Evolutionary conservation across 2,888 invertebrate genomes (phyloP).

Genomic region (Lasioglossum pauxillum): DNA sequence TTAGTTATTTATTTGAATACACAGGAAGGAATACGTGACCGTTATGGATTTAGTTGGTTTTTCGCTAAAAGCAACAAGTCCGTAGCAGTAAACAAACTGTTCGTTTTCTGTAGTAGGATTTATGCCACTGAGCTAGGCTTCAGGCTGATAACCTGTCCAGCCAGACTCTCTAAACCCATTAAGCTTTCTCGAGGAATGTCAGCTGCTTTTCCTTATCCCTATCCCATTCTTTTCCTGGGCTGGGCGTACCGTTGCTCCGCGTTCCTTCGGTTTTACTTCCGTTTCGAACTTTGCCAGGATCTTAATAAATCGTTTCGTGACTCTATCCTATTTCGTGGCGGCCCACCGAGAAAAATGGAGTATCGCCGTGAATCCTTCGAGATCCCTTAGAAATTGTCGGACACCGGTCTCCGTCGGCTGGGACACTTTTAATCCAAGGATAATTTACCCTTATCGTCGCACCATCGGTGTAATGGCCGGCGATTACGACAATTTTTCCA

Average conservation of each 20-base stretch:
- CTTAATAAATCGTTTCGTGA: conserved; percentile 66
- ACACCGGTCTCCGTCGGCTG: conserved; percentile 15
- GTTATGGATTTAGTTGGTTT: conserved; percentile 26
- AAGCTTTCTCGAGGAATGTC: conserved; percentile 55
- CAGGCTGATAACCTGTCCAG: conserved; percentile 50
- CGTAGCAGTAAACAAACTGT: conserved; percentile 51
- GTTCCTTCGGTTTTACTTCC: conserved; percentile 34
- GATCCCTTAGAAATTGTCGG: conserved; percentile 57
- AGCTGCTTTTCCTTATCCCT: conserved; percentile 55
- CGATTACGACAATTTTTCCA: conserved; percentile 48
- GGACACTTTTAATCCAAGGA: conserved; percentile 59
- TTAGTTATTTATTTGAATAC: neutral
- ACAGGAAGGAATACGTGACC: neutral
- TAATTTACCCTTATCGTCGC: conserved; percentile 54
- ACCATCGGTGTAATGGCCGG: conserved; percentile 40
- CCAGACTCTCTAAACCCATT: conserved; percentile 40
- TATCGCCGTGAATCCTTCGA: conserved; percentile 43
- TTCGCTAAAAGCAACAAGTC: conserved; percentile 45
- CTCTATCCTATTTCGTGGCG: conserved; percentile 49
- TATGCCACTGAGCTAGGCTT: conserved; percentile 41
- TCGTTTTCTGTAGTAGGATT: conserved; percentile 13
- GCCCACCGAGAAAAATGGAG: conserved; percentile 60
- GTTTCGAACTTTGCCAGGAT: conserved; percentile 61
- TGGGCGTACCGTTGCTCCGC: conserved; percentile 22
- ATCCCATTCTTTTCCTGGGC: conserved; percentile 29